Evolutionary conservation across 37 sponge, comb jelly and placozoan genomes (phyloP).

Genomic region (Crambe crambe): DNA sequence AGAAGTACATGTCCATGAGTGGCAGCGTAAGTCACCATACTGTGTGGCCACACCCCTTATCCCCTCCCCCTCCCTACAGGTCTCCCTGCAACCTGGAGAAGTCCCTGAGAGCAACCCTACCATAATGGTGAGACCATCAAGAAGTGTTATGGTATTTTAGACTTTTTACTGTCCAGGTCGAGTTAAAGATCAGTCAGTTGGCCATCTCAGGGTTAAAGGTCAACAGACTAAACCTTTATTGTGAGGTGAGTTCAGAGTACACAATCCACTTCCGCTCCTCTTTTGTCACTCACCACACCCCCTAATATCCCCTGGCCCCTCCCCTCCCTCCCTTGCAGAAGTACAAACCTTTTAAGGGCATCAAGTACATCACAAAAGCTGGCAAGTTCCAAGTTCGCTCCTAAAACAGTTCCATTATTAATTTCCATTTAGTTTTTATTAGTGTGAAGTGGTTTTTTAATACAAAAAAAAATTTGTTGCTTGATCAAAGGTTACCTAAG

Average conservation of each 20-base stretch:
- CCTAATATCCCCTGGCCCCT: not conserved
- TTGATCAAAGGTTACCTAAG: no score
- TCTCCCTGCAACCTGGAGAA: conserved; percentile 26
- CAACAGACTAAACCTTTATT: conserved; percentile 87
- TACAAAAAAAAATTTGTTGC: no score
- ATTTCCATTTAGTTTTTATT: not conserved
- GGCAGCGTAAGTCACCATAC: conserved; percentile 60
- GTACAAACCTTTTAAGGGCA: conserved; percentile 98
- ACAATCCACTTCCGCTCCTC: not conserved
- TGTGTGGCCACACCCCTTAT: not conserved
- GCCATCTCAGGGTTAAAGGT: conserved; percentile 94
- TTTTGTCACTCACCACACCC: not conserved
- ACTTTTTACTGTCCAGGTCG: conserved; percentile 32
- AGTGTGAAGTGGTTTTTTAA: no score
- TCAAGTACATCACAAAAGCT: conserved; percentile 97
- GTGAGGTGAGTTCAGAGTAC: conserved; percentile 64
- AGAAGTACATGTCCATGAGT: conserved; percentile 58
- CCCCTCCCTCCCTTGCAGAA: conserved; percentile 59
- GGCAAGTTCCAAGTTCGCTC: conserved; percentile 95
- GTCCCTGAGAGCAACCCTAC: conserved; percentile 79
- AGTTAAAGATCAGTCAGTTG: conserved; percentile 77
- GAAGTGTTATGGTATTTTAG: not conserved
- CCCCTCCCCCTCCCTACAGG: not conserved
- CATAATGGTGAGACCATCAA: conserved; percentile 26
- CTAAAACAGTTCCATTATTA: not conserved